Conservation (phyloP, 2,888 invertebrate species). For the Notocelia uddmanniana region DNA sequence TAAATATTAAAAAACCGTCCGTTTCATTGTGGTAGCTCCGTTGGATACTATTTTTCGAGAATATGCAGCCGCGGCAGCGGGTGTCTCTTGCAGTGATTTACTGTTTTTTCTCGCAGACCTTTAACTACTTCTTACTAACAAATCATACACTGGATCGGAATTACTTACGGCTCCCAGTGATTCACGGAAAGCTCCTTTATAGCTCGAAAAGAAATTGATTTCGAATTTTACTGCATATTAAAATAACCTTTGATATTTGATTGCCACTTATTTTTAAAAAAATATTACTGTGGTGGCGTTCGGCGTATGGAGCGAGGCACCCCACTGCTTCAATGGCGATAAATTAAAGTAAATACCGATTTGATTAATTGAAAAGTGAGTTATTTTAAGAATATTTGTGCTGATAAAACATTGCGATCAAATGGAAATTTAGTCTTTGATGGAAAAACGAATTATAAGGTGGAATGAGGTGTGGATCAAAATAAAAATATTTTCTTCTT, state of each 20-base stretch:
- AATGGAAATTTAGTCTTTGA: not conserved
- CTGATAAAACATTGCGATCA: constrained; percentile 25
- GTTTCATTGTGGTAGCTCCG: constrained; percentile 53
- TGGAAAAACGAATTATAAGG: no score
- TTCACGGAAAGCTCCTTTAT: constrained; percentile 76
- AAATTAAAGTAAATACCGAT: constrained; percentile 74
- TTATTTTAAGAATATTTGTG: constrained; percentile 36
- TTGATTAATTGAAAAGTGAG: constrained; percentile 71
- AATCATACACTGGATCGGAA: constrained; percentile 71
- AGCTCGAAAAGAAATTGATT: constrained; percentile 79
- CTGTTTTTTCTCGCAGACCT: constrained; percentile 73
- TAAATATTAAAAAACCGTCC: constrained; percentile 52
- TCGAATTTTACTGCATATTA: constrained; percentile 83
- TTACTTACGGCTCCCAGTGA: constrained; percentile 63
- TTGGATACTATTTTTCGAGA: constrained; percentile 67
- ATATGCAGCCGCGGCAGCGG: constrained; percentile 70
- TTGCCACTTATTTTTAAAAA: constrained; percentile 69
- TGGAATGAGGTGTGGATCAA: no score
- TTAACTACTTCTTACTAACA: constrained; percentile 72
- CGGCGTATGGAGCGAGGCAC: constrained; percentile 58
- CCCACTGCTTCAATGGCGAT: constrained; percentile 69
- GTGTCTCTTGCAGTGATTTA: constrained; percentile 78
- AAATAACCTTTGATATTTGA: constrained; percentile 80
- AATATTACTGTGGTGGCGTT: constrained; percentile 56
- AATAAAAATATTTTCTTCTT: no score